phyloP scores from a whole-genome alignment of 2,113 vertebrate genomes.

The Chunga burmeisteri region DNA sequence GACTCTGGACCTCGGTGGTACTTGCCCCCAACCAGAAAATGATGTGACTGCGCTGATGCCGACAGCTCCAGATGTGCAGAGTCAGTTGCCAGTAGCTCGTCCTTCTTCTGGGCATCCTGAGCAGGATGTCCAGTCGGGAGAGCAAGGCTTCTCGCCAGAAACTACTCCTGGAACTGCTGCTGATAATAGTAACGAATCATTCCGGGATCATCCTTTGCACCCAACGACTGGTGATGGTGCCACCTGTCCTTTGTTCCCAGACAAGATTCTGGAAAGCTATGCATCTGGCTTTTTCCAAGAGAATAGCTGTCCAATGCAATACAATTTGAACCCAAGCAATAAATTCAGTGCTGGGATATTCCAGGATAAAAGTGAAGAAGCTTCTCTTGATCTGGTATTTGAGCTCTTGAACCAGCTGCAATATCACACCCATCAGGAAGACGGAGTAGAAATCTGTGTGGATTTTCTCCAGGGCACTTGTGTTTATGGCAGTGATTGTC shows the following conservation, averaged over 20 bases:
- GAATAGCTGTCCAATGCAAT: slow-evolving; percentile 76
- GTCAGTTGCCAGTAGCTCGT: slow-evolving; percentile 48
- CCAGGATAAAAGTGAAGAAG: slow-evolving; percentile 96
- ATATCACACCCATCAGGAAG: slow-evolving; percentile 94
- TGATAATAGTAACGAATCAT: slow-evolving; percentile 64
- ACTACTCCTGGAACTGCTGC: slow-evolving; percentile 62
- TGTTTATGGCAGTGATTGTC: slow-evolving; percentile 90
- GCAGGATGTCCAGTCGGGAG: slow-evolving; percentile 64
- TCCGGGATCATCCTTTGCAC: slow-evolving; percentile 75
- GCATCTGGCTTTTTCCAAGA: slow-evolving; percentile 77
- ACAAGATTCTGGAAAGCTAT: slow-evolving; percentile 83
- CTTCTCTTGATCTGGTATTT: slow-evolving; percentile 95
- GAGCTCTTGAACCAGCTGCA: slow-evolving; percentile 97
- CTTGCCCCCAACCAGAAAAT: slow-evolving; percentile 78
- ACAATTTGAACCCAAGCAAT: slow-evolving; percentile 70
- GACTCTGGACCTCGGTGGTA: slow-evolving; percentile 75
- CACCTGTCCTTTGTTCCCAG: slow-evolving; percentile 74
- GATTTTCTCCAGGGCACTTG: slow-evolving; percentile 94
- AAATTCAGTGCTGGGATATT: slow-evolving; percentile 85
- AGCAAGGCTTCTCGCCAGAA: slow-evolving; percentile 70
- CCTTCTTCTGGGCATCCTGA: slow-evolving; percentile 62
- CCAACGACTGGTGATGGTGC: slow-evolving; percentile 67
- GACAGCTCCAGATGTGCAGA: slow-evolving; percentile 46
- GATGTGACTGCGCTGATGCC: slow-evolving; percentile 72
- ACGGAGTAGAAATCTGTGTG: slow-evolving; percentile 90